A percentile compares a stretch with the other conserved stretches of the same genome.
Conservation (phyloP, 1,140 invertebrate species). For the Eumeta japonica region DNA sequence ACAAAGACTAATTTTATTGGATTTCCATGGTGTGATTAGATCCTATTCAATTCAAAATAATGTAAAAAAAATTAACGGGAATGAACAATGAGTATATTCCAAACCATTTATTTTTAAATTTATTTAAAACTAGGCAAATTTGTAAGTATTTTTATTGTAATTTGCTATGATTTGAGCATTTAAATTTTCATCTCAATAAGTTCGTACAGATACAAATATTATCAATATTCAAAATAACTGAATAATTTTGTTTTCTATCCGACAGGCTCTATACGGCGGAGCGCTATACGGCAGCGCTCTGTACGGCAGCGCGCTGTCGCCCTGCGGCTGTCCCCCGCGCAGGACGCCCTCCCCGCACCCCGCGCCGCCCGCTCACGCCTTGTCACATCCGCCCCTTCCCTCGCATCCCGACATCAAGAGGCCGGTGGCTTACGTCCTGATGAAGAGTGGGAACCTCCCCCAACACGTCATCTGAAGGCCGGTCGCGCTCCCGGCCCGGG, state of each 20-base stretch:
- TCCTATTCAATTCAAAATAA: too few species aligned
- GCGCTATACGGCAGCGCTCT: slow-evolving; percentile 58
- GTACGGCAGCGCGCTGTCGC: slow-evolving; percentile 58
- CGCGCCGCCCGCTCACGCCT: slow-evolving; percentile 23
- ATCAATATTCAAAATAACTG: not conserved
- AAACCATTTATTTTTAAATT: too few species aligned
- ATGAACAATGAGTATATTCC: too few species aligned
- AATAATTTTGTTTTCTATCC: slow-evolving; percentile 8
- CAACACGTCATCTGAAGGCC: slow-evolving; percentile 72
- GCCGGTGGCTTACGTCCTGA: slow-evolving; percentile 58
- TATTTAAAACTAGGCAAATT: too few species aligned
- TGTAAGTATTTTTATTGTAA: too few species aligned
- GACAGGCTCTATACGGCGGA: slow-evolving; percentile 46
- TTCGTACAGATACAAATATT: not conserved
- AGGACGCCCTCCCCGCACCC: slow-evolving; percentile 55
- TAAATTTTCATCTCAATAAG: too few species aligned
- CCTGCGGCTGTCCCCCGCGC: slow-evolving; percentile 50
- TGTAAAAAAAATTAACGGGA: too few species aligned
- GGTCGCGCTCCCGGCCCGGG: slow-evolving; percentile 70
- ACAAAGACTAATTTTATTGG: not conserved
- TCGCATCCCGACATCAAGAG: slow-evolving; percentile 38
- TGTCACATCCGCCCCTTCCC: slow-evolving; percentile 29
- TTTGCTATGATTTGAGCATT: too few species aligned
- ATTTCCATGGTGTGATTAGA: not conserved
- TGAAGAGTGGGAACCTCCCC: slow-evolving; percentile 52